Percentiles rank a stretch among this genome's conserved stretches.
Conservation (phyloP, 1,140 invertebrate species). For the Triops longicaudatus region DNA sequence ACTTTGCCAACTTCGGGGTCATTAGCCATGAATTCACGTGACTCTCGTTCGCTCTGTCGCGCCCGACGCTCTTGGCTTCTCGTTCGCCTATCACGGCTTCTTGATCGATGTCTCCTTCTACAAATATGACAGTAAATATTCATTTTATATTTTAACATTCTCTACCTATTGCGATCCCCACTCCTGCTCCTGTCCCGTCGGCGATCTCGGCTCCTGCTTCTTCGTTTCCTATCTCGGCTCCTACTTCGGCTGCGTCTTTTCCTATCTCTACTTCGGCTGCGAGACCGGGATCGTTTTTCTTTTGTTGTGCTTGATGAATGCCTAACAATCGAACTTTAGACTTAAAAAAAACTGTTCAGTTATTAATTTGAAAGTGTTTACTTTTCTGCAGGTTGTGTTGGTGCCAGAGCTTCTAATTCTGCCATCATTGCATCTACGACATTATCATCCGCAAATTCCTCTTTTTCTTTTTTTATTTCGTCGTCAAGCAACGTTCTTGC, state of each 20-base stretch:
- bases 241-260: conserved; percentile 36
- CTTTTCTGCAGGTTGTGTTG: conserved; percentile 37
- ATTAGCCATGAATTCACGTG: conserved; percentile 36
- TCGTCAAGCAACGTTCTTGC: conserved; percentile 30
- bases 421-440: conserved; percentile 76
- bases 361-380: not conserved
- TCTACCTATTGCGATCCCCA: conserved; percentile 32
- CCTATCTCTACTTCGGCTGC: conserved; percentile 32
- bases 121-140: not conserved
- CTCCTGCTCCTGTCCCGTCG: conserved; percentile 40
- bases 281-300: conserved; percentile 24
- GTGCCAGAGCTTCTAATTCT: conserved; percentile 77
- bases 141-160: conserved; percentile 26
- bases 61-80: conserved; percentile 34
- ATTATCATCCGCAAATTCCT: conserved; percentile 43
- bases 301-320: not conserved
- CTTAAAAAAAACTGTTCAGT: not conserved
- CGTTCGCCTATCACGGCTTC: conserved; percentile 35
- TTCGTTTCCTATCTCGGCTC: conserved; percentile 33
- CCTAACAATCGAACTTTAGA: not conserved
- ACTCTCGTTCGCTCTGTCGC: conserved; percentile 34
- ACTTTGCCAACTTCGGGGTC: conserved; percentile 43
- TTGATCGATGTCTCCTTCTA: conserved; percentile 35
- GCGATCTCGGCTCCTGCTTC: conserved; percentile 35
- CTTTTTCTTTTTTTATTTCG: conserved; percentile 38